These are phyloP conservation scores for Colinus virginianus DNA, from an alignment of 2,113 vertebrate species.

Conservation along the genomic window DNA sequence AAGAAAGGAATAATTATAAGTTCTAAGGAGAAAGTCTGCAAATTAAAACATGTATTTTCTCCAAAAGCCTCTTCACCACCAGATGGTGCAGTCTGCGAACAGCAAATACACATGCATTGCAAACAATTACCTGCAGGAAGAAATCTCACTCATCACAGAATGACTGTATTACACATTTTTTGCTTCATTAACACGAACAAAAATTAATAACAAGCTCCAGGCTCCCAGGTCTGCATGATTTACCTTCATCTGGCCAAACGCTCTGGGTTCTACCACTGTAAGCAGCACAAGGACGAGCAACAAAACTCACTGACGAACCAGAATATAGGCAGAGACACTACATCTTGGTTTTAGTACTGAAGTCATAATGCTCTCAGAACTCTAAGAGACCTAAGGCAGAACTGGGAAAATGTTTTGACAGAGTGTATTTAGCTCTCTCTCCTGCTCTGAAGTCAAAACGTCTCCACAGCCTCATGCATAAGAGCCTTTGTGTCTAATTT, in stretches of 20 bases:
- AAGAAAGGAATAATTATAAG: background rate
- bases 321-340: background rate
- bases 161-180: background rate
- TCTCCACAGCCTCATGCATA: fast-evolving
- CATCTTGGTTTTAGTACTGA: background rate
- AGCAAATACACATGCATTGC: background rate
- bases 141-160: background rate
- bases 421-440: background rate
- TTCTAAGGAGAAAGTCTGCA: background rate
- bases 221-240: background rate
- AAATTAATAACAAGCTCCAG: background rate
- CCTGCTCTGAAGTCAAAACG: background rate
- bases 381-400: background rate
- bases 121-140: background rate
- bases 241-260: background rate
- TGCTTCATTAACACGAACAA: background rate
- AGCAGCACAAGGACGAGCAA: background rate
- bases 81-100: conserved; percentile 42
- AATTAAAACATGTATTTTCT: background rate
- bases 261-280: background rate
- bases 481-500: background rate
- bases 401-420: background rate
- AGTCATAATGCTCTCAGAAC: background rate
- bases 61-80: background rate
- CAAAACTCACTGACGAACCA: background rate